Evolutionary conservation across 2,797 vertebrate species (phyloP).

Genomic region (Eulemur mongoz): DNA sequence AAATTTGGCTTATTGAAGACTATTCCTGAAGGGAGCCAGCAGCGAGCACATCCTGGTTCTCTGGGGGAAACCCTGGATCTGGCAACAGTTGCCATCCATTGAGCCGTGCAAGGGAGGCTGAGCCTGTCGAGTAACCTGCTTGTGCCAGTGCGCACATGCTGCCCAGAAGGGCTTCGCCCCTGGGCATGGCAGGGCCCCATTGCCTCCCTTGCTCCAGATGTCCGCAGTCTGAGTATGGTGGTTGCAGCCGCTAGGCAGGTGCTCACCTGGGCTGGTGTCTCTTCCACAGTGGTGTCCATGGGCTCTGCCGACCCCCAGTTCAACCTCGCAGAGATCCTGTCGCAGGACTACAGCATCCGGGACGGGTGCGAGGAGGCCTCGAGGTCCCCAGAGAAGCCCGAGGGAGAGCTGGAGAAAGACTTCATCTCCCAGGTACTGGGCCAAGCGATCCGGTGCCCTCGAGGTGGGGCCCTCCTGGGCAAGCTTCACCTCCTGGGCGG

Average conservation of each 20-base stretch:
- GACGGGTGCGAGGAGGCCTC: conserved; percentile 79
- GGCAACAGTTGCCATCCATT: fast-evolving
- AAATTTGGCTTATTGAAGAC: background rate
- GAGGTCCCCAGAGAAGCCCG: conserved; percentile 81
- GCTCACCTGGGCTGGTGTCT: background rate
- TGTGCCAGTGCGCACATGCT: fast-evolving
- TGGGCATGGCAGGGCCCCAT: background rate
- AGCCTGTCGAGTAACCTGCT: background rate
- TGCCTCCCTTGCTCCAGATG: fast-evolving
- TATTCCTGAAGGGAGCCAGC: background rate
- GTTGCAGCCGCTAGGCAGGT: fast-evolving
- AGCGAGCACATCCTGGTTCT: background rate
- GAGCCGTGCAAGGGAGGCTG: background rate
- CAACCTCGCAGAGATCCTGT: conserved; percentile 89
- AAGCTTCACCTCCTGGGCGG: background rate
- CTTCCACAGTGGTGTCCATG: conserved; percentile 87
- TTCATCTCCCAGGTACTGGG: conserved; percentile 81
- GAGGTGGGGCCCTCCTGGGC: background rate
- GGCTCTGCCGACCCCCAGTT: conserved; percentile 86
- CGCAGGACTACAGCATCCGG: conserved; percentile 86
- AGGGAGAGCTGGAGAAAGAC: conserved; percentile 88
- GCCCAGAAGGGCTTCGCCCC: background rate
- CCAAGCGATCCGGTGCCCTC: fast-evolving
- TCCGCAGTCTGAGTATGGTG: fast-evolving
- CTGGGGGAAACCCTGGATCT: background rate